Base-by-base conservation (phyloP, 2,113 vertebrate genomes). In the Romanogobio albipinnatus region DNA sequence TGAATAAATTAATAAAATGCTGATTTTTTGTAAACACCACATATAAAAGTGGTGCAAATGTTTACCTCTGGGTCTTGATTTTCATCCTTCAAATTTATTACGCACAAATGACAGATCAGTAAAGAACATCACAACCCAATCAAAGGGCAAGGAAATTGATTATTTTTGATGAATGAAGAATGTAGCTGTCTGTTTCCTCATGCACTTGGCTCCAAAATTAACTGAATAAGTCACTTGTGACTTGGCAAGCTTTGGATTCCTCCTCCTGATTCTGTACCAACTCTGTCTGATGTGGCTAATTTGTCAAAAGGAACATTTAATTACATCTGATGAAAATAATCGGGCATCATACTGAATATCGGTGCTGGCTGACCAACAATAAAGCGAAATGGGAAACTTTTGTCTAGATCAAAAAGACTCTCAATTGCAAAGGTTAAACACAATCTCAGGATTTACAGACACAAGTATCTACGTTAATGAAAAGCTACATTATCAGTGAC, bases 191-290 rank as follows among this genome's bases (percentile, higher is more conserved):
- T 89, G 84, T 90, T 86, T 90, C 90, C 87, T 84, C 85, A 86
- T 84, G 33, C 17, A 66, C 76, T 88, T 90, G 86, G 80, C 83
- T 82, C 83, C 49, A 73, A 86, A 58, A 92, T 89, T 91, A 90
- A 94, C 92, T 92, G 87, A 92, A 90, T 88, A 85, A 89, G 85
- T 71, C 53, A 70, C 87, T 86, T 90, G 88, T 90, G 89, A 90
- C 91, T 91, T 91, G 88, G 91, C 89, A 90, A 64, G 10, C 83
- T 61, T 75, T 59, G 61, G 11, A 45, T 64, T 26, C 76, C 74
- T 51, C 39, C 58, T 76, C 64, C 51, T 36, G 45, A 87, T 36
- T 43, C 76, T 49, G 49, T 11, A 77, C 64, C 26, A 59, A 33
- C 43, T 81, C 77, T 66, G 88, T 64, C 79, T 79, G 78, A 84